Base-by-base conservation (phyloP, 2,797 vertebrate genomes). In the Manis javanica region DNA sequence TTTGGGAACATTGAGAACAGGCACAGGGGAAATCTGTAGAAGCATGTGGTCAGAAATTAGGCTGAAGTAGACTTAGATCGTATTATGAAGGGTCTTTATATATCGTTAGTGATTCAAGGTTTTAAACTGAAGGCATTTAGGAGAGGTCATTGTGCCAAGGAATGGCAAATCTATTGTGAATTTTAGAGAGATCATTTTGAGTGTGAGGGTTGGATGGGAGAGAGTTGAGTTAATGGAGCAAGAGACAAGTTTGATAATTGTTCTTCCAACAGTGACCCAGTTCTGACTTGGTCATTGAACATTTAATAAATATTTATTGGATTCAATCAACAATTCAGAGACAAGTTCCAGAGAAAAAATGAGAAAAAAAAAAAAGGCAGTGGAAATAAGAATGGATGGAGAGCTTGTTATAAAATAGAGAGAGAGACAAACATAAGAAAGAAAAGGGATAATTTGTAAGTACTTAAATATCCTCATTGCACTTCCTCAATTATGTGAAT, bases 301-400 rank as follows among this genome's bases (percentile, higher is more conserved):
- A 61, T 92, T 85, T 85, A 90, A 81, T 81, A 94, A 85, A 53
- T 55, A 46, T 21, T 46, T 68, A 68, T 49, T 34, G 77, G 86
- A 34, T 49, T 63, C 0, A 68, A 37, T 63, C 61, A 92, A 16
- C 83, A 75, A 86, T 87, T 83, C 69, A 90, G 69, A 87, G 46
- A 77, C 21, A 23, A 93, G 42, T 69, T 42, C 23, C 29, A 61
- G 23, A 61, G 66, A 23, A 18, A 77, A 42, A 31, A 66, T 13
- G 15, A 55, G 66, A 13, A 46, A 24, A 26, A 15, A 71, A 68
- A 24, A 34, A 49, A 55, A 31, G 49, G 26, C 9, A 83, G 26
- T 71, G 26, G 7, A 90, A 86, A 26, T 84, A 81, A 29, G 51
- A 11, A 55, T 63, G 4, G 15, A 42, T 5, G 21, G 21, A 83